Percentiles rank a stretch among this genome's conserved stretches.
phyloP scores from a whole-genome alignment of 2,888 invertebrate genomes.

The Scrobipalpa atriplicella region DNA sequence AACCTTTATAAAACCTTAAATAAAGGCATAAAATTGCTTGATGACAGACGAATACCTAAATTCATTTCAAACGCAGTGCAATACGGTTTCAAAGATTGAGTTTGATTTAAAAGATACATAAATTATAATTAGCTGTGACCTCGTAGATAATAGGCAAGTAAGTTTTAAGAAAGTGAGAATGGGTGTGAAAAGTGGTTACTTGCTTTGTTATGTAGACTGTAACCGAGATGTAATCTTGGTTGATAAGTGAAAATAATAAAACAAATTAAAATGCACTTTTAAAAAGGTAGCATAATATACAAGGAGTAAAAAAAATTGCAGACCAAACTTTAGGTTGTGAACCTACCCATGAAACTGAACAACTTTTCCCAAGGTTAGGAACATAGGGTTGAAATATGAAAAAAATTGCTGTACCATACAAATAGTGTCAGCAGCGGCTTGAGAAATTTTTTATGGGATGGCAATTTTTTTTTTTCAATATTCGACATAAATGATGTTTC shows the following conservation, averaged over 20 bases:
- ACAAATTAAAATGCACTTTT: neutral
- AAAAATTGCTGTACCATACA: no score
- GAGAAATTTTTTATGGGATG: no score
- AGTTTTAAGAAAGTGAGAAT: slow-evolving; percentile 23
- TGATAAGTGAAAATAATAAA: neutral
- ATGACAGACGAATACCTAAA: neutral
- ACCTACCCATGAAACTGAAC: no score
- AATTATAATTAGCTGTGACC: slow-evolving; percentile 24
- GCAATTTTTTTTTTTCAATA: no score
- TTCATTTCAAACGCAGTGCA: slow-evolving; percentile 10
- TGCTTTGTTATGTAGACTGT: slow-evolving; percentile 6
- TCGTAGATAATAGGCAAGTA: slow-evolving; percentile 13
- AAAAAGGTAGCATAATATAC: neutral
- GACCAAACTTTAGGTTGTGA: no score
- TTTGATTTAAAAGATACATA: slow-evolving; percentile 25
- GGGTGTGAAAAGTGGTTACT: neutral
- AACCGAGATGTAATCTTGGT: slow-evolving; percentile 6
- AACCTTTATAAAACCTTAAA: neutral
- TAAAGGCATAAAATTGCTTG: slow-evolving; percentile 12
- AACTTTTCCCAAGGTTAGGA: no score
- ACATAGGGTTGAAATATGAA: no score
- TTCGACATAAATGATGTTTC: no score
- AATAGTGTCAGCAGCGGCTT: no score
- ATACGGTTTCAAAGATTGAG: slow-evolving; percentile 6
- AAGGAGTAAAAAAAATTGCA: no score